A percentile compares a stretch with the other conserved stretches of the same genome.
phyloP scores from a whole-genome alignment of 2,113 vertebrate genomes.

The Ceuthmochares aereus region DNA sequence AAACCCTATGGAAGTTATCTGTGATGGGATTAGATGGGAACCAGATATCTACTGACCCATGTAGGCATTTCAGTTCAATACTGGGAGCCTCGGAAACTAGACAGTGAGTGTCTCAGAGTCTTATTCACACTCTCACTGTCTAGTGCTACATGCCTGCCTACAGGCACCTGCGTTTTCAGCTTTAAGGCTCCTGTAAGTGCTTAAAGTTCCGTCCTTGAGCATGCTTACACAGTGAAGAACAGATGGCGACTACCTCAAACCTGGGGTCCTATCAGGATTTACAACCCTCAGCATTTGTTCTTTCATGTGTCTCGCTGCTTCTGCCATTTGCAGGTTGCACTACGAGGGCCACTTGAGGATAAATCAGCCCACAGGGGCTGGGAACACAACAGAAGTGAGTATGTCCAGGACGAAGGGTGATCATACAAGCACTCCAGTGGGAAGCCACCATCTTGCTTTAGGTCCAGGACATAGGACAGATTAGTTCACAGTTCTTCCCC shows the following conservation, averaged over 20 bases:
- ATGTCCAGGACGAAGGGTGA: not conserved
- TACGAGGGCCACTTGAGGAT: not conserved
- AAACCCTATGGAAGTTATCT: too few relatives aligned
- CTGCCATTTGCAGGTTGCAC: rapidly evolving
- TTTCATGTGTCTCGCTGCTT: rapidly evolving
- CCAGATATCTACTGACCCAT: not conserved
- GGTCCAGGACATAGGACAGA: not conserved
- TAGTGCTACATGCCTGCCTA: not conserved
- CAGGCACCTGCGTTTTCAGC: not conserved
- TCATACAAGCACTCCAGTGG: not conserved
- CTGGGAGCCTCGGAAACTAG: not conserved
- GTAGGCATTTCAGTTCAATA: not conserved
- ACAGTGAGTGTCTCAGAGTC: not conserved
- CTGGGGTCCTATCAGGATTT: not conserved
- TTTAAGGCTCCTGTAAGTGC: not conserved
- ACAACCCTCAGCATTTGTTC: not conserved
- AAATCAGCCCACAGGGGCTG: not conserved
- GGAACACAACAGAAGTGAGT: not conserved
- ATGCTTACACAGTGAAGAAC: not conserved
- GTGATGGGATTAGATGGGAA: not conserved
- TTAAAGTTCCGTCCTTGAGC: not conserved
- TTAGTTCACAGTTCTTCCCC: not conserved
- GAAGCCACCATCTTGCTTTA: not conserved
- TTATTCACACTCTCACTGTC: not conserved
- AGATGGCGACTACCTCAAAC: not conserved